Base-by-base conservation (phyloP, 2,888 invertebrate genomes). In the Cheilosia urbana region DNA sequence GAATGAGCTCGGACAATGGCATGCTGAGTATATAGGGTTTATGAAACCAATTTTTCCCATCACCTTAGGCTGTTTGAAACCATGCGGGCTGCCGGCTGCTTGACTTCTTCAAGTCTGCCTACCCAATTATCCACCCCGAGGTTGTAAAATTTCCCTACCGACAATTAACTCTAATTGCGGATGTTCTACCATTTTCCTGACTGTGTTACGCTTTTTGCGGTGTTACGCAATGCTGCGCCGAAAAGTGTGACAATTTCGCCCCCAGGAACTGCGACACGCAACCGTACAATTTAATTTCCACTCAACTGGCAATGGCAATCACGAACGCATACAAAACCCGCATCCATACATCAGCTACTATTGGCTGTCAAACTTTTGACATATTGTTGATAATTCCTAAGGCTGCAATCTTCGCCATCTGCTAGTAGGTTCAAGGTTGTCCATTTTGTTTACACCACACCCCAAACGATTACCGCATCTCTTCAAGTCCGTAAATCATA, bases 341-440 rank as follows among this genome's bases (percentile, higher is more conserved):
- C 42, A 45, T 42, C 9, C 11, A 42, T 24, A 37, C 37, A 37
- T 13, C 13, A 34, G 11, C 11, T 3, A 34, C 13, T 13, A 37
- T 37, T 4, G 21, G 27, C 24, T 21, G 49, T 40, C 51, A 60
- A 15, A 19, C 30, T 60, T 77, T 45, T 37, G 63, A 73, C 55
- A 73, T 19, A 63, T 63, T 27, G 47, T 24, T n/a, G 11, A 60
- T 58, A 34, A 77, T 37, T 49, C 49, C 21, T 4, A 4, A 60
- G 58, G 40, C 17, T 60, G 21, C 42, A 68, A 40, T 75, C 65
- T 47, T 42, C 30, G 11, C 13, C 21, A 13, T 60, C n/a, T 19
- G 51, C 15, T 4, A 0, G 11, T 60, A 75, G 80, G 73, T 80
- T 80, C 80, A 73, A 73, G 80, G 80, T 80, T 79, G 79, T 40